Conservation (phyloP, 2,888 invertebrate species). For the Podabrus alpinus region DNA sequence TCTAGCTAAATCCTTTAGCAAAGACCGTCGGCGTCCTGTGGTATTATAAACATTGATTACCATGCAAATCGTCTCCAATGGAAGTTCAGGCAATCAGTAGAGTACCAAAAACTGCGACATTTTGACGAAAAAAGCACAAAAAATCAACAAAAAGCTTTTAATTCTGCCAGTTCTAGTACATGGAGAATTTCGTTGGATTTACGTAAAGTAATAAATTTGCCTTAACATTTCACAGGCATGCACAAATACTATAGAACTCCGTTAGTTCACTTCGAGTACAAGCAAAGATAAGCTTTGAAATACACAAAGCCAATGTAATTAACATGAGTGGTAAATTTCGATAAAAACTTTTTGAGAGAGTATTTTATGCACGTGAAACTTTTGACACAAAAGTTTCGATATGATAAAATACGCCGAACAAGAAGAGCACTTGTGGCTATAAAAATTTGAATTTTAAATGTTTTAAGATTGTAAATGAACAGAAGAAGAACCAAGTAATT, state of each 20-base stretch:
- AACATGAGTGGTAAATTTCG: constrained; percentile 10
- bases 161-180: constrained; percentile 7
- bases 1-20: constrained; percentile 22
- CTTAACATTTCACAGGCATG: constrained; percentile 13
- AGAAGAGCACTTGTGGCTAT: neutral
- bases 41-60: constrained; percentile 24
- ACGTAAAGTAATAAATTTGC: constrained; percentile 18
- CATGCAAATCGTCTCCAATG: constrained; percentile 21
- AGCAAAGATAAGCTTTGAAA: constrained; percentile 4
- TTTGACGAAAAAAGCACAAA: constrained; percentile 10
- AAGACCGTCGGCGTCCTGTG: constrained; percentile 19
- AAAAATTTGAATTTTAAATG: constrained; percentile 7
- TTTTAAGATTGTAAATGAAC: constrained; percentile 10
- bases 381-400: neutral
- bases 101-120: constrained; percentile 7
- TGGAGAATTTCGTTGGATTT: constrained; percentile 12
- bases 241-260: constrained; percentile 4
- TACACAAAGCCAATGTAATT: constrained; percentile 7
- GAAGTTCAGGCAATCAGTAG: constrained; percentile 10
- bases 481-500: constrained; percentile 11
- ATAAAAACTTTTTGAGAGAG: neutral
- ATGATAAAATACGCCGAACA: neutral
- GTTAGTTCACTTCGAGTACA: constrained; percentile 8
- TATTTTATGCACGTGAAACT: neutral
- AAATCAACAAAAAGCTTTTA: constrained; percentile 21